Evolutionary conservation across 2,797 vertebrate genomes (phyloP).

Genomic region (Mycteria americana): DNA sequence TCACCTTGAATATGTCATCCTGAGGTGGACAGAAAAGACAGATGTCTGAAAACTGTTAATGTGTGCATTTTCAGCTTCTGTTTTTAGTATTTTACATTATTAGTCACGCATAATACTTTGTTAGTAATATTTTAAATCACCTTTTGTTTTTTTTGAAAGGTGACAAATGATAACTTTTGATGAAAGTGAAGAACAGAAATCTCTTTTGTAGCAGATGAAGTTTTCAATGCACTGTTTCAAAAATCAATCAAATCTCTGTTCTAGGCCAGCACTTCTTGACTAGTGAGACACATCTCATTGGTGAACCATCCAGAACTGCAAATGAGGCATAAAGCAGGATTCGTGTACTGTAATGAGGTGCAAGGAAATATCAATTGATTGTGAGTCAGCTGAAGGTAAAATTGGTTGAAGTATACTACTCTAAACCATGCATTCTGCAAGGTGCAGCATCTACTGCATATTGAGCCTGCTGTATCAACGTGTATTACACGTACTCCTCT

Average conservation of each 20-base stretch:
- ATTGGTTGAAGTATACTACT: neutral
- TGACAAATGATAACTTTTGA: neutral
- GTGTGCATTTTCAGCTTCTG: neutral
- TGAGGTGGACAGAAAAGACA: neutral
- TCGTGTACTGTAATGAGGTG: slow-evolving; percentile 28
- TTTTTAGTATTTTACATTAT: neutral
- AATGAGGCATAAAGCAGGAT: slow-evolving; percentile 38
- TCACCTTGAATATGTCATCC: neutral
- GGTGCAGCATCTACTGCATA: neutral
- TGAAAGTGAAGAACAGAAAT: neutral
- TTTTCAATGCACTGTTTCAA: slow-evolving; percentile 3
- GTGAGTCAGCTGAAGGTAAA: slow-evolving; percentile 22
- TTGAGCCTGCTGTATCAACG: neutral
- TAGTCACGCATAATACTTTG: neutral
- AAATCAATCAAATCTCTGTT: slow-evolving; percentile 26
- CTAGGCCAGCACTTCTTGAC: neutral
- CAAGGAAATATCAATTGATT: slow-evolving; percentile 35
- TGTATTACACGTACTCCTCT: neutral
- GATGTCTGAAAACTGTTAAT: neutral
- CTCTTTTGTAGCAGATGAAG: neutral
- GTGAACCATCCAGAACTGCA: slow-evolving; percentile 18
- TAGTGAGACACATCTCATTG: neutral
- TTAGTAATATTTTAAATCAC: neutral
- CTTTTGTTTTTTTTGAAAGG: neutral
- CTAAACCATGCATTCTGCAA: neutral